Evolutionary conservation across 2,113 vertebrate species (phyloP).

Genomic region (Glaucomys volans): DNA sequence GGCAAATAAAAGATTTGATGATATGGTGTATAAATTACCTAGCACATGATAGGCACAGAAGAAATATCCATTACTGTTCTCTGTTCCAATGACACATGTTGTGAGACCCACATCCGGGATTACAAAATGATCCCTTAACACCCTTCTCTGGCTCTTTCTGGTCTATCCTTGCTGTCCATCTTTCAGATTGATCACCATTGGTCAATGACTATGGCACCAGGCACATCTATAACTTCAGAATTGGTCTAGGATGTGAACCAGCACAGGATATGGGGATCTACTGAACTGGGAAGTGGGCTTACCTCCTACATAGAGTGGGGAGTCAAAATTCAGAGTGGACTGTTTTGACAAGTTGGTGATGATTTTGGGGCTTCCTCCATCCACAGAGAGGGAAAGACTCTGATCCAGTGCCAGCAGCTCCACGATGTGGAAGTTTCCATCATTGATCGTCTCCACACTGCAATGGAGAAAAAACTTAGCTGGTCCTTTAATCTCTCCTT

Average conservation of each 20-base stretch:
- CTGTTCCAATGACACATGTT: not conserved
- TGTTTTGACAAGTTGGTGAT: conserved; percentile 96
- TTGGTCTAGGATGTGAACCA: not conserved
- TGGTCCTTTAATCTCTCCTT: not conserved
- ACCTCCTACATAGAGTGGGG: conserved; percentile 98
- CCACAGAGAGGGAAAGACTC: conserved; percentile 94
- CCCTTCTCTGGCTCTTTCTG: not conserved
- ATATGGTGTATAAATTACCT: not conserved
- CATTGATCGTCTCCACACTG: conserved; percentile 98
- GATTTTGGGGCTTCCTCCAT: conserved; percentile 96
- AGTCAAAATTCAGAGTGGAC: conserved; percentile 94
- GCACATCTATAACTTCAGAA: not conserved
- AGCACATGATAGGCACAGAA: not conserved
- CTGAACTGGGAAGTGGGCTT: conserved; percentile 70
- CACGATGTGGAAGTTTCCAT: conserved; percentile 97
- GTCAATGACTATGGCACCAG: not conserved
- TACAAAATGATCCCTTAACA: not conserved
- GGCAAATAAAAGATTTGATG: not conserved
- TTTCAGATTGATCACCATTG: not conserved
- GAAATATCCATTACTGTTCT: not conserved
- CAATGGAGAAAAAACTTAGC: conserved; percentile 70
- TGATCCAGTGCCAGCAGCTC: conserved; percentile 95
- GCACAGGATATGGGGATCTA: not conserved
- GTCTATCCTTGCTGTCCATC: not conserved
- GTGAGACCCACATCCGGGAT: not conserved